Percentiles rank a stretch among this genome's conserved stretches.
Conservation (phyloP, 1,140 invertebrate species). For the Aphaenogaster floridana region DNA sequence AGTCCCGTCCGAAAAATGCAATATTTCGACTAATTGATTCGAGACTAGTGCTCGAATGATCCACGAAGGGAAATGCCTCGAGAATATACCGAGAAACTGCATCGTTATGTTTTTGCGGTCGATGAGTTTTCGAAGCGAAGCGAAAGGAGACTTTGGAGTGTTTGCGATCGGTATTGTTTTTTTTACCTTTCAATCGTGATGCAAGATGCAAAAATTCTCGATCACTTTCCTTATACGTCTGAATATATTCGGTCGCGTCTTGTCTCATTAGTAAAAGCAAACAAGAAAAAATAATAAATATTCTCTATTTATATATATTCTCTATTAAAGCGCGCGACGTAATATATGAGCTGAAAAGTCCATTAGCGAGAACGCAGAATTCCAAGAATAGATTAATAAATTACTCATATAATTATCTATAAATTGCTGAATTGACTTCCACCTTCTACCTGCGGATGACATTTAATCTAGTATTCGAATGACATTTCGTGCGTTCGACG, state of each 20-base stretch:
- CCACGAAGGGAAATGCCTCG: not conserved
- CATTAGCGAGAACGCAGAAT: not conserved
- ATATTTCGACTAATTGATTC: constrained; percentile 58
- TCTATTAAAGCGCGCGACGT: not conserved
- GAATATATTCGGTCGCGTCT: not conserved
- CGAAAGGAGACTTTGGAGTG: not conserved
- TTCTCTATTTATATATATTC: not conserved
- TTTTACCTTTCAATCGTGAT: not conserved
- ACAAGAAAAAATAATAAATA: not conserved
- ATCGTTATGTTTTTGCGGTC: constrained; percentile 33
- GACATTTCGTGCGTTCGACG: constrained; percentile 9
- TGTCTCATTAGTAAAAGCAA: not conserved
- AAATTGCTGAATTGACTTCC: not conserved
- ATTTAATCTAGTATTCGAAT: constrained; percentile 22
- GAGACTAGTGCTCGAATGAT: constrained; percentile 1
- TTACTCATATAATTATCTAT: not conserved
- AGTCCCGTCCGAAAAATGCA: constrained; percentile 48
- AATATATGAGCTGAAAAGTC: not conserved
- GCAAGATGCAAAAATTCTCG: not conserved
- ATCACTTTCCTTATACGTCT: not conserved
- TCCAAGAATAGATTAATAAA: constrained; percentile 8
- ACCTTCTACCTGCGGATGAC: not conserved
- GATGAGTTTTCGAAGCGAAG: not conserved
- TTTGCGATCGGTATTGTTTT: not conserved
- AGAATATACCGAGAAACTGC: not conserved